phyloP scores from a whole-genome alignment of 2,113 vertebrate species.

The Pelobates fuscus region DNA sequence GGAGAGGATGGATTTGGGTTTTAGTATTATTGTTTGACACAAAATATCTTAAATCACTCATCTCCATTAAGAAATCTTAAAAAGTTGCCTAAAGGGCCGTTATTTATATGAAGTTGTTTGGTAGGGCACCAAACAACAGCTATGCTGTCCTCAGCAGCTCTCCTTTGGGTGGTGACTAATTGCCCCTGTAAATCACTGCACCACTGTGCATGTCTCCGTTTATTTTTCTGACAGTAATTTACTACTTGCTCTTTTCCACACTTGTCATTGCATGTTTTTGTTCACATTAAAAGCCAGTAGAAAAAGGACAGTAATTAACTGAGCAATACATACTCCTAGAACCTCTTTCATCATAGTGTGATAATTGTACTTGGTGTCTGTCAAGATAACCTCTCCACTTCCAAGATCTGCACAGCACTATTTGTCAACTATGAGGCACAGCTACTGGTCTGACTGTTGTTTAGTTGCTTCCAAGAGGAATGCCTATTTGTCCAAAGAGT shows the following conservation, averaged over 20 bases:
- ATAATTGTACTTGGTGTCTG: slow-evolving; percentile 99
- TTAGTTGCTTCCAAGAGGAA: slow-evolving; percentile 63
- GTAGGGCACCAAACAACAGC: slow-evolving; percentile 65
- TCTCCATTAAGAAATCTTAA: neutral
- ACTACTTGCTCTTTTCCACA: slow-evolving; percentile 99
- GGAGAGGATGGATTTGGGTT: no score
- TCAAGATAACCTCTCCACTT: slow-evolving; percentile 90
- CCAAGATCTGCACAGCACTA: slow-evolving; percentile 74
- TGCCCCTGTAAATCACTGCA: slow-evolving; percentile 98
- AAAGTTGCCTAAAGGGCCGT: slow-evolving; percentile 1
- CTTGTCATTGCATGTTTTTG: slow-evolving; percentile 99
- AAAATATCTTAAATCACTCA: neutral
- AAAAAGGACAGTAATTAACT: slow-evolving; percentile 99
- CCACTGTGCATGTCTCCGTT: slow-evolving; percentile 86
- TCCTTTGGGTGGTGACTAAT: slow-evolving; percentile 96
- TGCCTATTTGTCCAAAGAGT: slow-evolving; percentile 77
- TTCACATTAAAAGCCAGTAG: slow-evolving; percentile 98
- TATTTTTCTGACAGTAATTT: slow-evolving; percentile 99
- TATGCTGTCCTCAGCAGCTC: slow-evolving; percentile 87
- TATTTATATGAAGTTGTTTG: slow-evolving; percentile 68
- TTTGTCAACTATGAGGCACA: slow-evolving; percentile 84
- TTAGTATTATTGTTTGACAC: neutral
- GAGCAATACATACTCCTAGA: slow-evolving; percentile 80
- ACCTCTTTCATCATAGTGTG: slow-evolving; percentile 98
- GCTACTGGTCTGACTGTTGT: slow-evolving; percentile 60